These are phyloP conservation scores for Enteromius thamalakanensis DNA, from an alignment of 2,797 vertebrate genomes.

Conservation along the genomic window DNA sequence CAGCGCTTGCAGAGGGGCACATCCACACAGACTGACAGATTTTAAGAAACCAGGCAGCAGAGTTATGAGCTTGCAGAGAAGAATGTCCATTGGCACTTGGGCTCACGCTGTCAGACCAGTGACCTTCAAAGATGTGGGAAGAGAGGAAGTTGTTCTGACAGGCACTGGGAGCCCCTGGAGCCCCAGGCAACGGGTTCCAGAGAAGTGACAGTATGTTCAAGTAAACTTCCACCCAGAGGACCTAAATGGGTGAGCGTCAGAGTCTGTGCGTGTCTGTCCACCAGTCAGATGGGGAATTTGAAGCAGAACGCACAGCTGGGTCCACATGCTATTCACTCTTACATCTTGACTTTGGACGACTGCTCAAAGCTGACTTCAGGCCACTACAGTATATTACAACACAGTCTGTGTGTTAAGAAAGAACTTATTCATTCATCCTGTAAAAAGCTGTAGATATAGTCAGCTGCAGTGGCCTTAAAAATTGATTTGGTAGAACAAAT, in stretches of 20 bases:
- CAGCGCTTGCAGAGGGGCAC: not conserved
- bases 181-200: slow-evolving; percentile 18
- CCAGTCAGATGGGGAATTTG: slow-evolving; percentile 11
- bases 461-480: not conserved
- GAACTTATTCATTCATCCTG: not conserved
- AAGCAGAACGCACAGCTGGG: slow-evolving; percentile 10
- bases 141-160: slow-evolving; percentile 16
- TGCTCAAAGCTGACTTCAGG: not conserved
- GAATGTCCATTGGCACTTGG: slow-evolving; percentile 41
- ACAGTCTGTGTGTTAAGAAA: not conserved
- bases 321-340: slow-evolving; percentile 22
- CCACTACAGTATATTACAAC: not conserved
- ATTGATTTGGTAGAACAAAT: not conserved
- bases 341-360: slow-evolving; percentile 5
- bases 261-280: slow-evolving; percentile 17
- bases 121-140: slow-evolving; percentile 24
- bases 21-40: slow-evolving; percentile 4
- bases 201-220: slow-evolving; percentile 32
- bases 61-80: slow-evolving; percentile 9
- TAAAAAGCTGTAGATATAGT: not conserved
- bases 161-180: slow-evolving; percentile 32
- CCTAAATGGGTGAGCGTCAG: slow-evolving; percentile 10
- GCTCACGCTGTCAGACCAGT: slow-evolving; percentile 29
- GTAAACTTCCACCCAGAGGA: slow-evolving; percentile 29
- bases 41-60: slow-evolving; percentile 33